Evolutionary conservation across 2,888 invertebrate genomes (phyloP).

Genomic region (Xestobium rufovillosum): DNA sequence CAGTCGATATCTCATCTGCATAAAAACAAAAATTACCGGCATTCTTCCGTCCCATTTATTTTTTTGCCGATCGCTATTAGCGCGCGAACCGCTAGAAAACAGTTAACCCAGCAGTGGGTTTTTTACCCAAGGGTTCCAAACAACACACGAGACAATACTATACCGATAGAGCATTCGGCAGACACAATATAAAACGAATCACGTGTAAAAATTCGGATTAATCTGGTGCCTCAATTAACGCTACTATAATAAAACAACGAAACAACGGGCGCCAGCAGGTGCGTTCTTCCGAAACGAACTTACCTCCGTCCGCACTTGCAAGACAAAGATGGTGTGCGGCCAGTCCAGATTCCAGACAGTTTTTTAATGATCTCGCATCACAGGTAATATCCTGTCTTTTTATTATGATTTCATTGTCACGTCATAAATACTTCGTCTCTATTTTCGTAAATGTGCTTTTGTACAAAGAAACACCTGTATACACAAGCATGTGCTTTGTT

Average conservation of each 20-base stretch:
- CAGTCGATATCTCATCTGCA: too few relatives aligned
- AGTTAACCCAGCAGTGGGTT: too few relatives aligned
- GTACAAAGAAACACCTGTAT: too few relatives aligned
- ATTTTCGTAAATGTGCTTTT: too few relatives aligned
- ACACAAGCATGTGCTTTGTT: too few relatives aligned
- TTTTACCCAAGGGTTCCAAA: too few relatives aligned
- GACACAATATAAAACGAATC: constrained; percentile 26
- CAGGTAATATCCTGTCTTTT: constrained; percentile 36
- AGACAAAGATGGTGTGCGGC: constrained; percentile 8
- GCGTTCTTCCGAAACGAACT: too few relatives aligned
- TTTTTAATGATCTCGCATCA: constrained; percentile 35
- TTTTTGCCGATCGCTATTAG: too few relatives aligned
- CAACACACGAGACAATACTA: constrained; percentile 1
- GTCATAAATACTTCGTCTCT: constrained; percentile 31
- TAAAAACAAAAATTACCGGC: too few relatives aligned
- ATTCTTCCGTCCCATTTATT: too few relatives aligned
- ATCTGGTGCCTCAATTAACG: constrained; percentile 34
- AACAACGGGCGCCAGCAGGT: constrained; percentile 30
- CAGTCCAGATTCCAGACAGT: constrained; percentile 39
- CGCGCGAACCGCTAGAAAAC: too few relatives aligned
- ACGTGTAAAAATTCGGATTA: constrained; percentile 31
- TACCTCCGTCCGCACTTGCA: constrained; percentile 5
- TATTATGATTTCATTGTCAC: constrained; percentile 37
- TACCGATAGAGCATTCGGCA: not conserved
- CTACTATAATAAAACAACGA: constrained; percentile 33